A percentile compares a stretch with the other conserved stretches of the same genome.
Evolutionary conservation across 92 coral and sea anemone genomes (phyloP).

Genomic region (Paragorgia papillata): DNA sequence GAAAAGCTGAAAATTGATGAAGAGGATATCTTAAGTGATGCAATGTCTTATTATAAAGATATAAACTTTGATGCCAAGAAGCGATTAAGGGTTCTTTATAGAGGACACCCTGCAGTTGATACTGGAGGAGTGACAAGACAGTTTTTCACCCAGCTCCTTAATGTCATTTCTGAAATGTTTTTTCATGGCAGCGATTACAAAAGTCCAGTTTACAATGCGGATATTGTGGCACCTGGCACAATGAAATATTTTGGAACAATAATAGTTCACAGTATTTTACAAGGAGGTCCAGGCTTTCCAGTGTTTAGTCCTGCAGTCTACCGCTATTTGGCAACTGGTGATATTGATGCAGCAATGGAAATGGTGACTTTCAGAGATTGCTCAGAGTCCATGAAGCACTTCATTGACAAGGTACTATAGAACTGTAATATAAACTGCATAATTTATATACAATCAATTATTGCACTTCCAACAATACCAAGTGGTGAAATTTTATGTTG

Average conservation of each 20-base stretch:
- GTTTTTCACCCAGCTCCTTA: slow-evolving; percentile 68
- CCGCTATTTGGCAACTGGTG: slow-evolving; percentile 61
- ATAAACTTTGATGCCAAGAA: slow-evolving; percentile 36
- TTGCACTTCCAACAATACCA: no score
- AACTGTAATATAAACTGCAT: no score
- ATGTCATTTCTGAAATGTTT: slow-evolving; percentile 44
- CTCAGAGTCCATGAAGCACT: slow-evolving; percentile 45
- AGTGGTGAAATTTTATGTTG: no score
- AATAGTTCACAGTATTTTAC: slow-evolving; percentile 64
- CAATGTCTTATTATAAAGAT: neutral
- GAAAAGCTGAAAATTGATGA: neutral
- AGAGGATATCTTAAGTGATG: slow-evolving; percentile 4
- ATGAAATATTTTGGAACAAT: slow-evolving; percentile 69
- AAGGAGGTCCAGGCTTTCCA: slow-evolving; percentile 69
- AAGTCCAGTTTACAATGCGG: slow-evolving; percentile 48
- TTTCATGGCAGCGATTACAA: slow-evolving; percentile 48
- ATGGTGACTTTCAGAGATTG: slow-evolving; percentile 60
- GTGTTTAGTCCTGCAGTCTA: slow-evolving; percentile 59
- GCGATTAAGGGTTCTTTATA: slow-evolving; percentile 59
- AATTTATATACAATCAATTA: no score
- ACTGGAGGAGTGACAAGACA: slow-evolving; percentile 68
- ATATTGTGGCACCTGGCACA: slow-evolving; percentile 62
- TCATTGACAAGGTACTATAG: neutral
- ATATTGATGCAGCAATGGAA: slow-evolving; percentile 54
- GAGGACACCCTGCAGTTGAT: slow-evolving; percentile 58